These are phyloP conservation scores for Watsonalla cultraria DNA, from an alignment of 2,888 invertebrate genomes.

Conservation along the genomic window DNA sequence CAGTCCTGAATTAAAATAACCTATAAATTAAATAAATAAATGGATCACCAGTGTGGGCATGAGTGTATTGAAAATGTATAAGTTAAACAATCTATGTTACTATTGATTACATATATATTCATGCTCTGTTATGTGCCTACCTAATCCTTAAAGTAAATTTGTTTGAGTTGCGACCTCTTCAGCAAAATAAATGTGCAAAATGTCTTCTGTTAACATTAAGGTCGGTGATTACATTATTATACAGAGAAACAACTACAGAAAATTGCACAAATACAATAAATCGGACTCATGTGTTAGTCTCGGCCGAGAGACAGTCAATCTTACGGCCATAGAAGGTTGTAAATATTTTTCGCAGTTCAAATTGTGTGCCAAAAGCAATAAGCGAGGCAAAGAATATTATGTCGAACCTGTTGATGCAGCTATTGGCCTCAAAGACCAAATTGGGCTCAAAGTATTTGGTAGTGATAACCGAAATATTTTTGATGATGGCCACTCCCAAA, in stretches of 20 bases:
- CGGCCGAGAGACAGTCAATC: slow-evolving; percentile 84
- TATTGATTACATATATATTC: too few species aligned
- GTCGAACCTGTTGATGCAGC: slow-evolving; percentile 73
- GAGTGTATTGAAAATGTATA: too few species aligned
- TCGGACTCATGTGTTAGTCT: slow-evolving; percentile 80
- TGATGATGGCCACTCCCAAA: slow-evolving; percentile 90
- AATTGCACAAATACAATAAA: slow-evolving; percentile 85
- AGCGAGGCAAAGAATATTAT: slow-evolving; percentile 76
- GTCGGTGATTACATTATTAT: slow-evolving; percentile 86
- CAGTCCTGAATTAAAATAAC: too few species aligned
- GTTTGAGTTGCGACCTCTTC: background rate
- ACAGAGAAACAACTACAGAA: slow-evolving; percentile 87
- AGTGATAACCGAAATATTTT: slow-evolving; percentile 90
- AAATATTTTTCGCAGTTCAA: slow-evolving; percentile 87
- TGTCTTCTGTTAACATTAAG: slow-evolving; percentile 64
- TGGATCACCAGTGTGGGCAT: too few species aligned
- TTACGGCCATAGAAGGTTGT: slow-evolving; percentile 82
- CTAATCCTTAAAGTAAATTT: background rate
- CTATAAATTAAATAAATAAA: too few species aligned
- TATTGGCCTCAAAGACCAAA: slow-evolving; percentile 74
- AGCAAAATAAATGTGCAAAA: slow-evolving; percentile 11
- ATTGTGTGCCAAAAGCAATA: slow-evolving; percentile 80
- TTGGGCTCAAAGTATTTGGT: slow-evolving; percentile 83
- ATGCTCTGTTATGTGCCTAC: too few species aligned
- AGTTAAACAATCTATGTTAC: too few species aligned